Conservation (phyloP, 2,113 vertebrate species). For the Parus major region DNA sequence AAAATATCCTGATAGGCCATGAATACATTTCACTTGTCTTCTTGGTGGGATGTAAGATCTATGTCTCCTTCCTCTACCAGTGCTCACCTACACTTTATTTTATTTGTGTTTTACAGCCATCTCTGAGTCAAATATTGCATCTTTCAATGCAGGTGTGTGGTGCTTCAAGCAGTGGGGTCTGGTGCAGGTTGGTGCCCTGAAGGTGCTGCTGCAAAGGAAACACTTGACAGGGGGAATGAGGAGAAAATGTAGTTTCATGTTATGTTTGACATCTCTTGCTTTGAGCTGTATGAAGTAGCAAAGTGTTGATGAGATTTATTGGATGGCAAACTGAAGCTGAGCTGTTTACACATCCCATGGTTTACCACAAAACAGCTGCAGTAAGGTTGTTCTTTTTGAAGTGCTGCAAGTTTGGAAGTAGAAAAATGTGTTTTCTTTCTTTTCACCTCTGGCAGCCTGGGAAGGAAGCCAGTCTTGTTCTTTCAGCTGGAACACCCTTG, state of each 20-base stretch:
- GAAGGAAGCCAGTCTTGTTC: not conserved
- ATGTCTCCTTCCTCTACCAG: not conserved
- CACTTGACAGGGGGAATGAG: rapidly evolving
- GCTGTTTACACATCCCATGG: not conserved
- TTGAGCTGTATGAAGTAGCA: not conserved
- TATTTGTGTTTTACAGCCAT: not conserved
- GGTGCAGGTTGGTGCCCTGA: not conserved
- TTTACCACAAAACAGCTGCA: not conserved
- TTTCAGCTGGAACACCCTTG: not conserved
- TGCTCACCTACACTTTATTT: not conserved
- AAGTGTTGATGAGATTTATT: not conserved
- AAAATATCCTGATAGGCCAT: not conserved
- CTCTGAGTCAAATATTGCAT: not conserved
- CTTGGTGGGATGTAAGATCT: not conserved
- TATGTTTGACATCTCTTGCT: not conserved
- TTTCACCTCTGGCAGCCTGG: not conserved
- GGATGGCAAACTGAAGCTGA: not conserved
- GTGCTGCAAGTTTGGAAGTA: not conserved
- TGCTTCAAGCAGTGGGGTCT: not conserved
- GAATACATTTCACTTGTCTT: not conserved
- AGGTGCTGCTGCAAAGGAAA: not conserved
- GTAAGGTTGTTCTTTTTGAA: not conserved
- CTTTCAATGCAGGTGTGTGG: not conserved
- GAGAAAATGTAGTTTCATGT: not conserved
- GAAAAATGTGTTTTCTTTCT: not conserved